Conservation (phyloP, 2,113 vertebrate genomes). For the Sclerurus mexicanus region DNA sequence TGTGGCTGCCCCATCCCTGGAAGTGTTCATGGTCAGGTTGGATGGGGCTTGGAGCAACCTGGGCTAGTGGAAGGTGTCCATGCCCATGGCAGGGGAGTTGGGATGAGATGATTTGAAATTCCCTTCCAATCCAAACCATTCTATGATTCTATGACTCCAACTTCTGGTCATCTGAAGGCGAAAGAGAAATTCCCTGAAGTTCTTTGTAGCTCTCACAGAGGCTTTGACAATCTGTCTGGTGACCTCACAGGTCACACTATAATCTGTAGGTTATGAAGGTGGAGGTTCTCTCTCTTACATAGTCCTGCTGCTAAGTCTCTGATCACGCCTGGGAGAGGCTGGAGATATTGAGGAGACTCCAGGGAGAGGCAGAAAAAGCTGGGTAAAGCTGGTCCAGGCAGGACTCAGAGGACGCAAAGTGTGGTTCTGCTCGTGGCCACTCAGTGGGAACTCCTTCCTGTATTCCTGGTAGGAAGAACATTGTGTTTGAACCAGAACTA, state of each 20-base stretch:
- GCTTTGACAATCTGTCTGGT: not conserved
- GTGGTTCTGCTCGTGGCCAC: not conserved
- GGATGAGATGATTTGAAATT: not conserved
- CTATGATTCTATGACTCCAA: not conserved
- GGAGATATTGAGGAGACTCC: not conserved
- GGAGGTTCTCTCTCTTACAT: not conserved
- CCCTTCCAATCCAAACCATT: not conserved
- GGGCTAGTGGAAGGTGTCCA: not conserved
- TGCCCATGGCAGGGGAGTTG: not conserved
- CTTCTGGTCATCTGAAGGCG: not conserved
- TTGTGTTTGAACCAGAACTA: not conserved
- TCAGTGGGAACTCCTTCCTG: not conserved
- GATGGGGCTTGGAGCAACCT: accelerated
- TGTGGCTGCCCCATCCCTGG: not conserved
- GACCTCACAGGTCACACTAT: not conserved
- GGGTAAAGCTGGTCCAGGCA: not conserved
- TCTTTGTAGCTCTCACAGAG: not conserved
- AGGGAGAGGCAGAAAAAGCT: not conserved
- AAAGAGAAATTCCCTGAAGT: not conserved
- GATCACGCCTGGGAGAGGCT: not conserved
- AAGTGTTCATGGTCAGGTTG: not conserved
- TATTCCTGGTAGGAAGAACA: not conserved
- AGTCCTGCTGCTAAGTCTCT: not conserved
- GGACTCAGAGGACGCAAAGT: not conserved
- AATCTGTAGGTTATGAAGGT: not conserved